Evolutionary conservation across 2,888 invertebrate species (phyloP).

Genomic region (Alsophila aescularia): DNA sequence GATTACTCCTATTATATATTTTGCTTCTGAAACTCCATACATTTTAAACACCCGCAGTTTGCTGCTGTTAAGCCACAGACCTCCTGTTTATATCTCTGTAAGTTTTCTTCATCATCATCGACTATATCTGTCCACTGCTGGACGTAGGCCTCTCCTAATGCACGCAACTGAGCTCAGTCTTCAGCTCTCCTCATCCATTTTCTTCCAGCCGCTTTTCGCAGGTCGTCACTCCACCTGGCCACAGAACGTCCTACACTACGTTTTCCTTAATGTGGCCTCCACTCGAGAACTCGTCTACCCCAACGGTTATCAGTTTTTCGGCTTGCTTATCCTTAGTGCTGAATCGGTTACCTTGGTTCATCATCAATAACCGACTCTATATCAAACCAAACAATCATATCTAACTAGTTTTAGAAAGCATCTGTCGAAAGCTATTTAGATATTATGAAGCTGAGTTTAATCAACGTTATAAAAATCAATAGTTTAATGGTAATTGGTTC

Average conservation of each 20-base stretch:
- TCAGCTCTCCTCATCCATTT: too few species aligned
- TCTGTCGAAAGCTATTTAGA: not conserved
- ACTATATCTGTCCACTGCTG: too few species aligned
- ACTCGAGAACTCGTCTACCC: too few species aligned
- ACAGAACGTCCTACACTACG: too few species aligned
- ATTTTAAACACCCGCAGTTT: conserved; percentile 13
- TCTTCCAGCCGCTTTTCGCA: too few species aligned
- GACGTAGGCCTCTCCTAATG: too few species aligned
- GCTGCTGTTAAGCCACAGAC: not conserved
- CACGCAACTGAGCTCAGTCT: too few species aligned
- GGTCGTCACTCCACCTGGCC: too few species aligned
- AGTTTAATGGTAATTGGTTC: not conserved
- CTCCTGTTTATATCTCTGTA: not conserved
- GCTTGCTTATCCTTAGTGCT: too few species aligned
- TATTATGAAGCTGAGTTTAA: not conserved
- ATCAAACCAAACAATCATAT: not conserved
- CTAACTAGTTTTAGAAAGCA: not conserved
- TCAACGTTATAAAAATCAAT: not conserved
- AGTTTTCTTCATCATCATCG: not conserved
- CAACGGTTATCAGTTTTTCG: too few species aligned
- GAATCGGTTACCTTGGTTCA: too few species aligned
- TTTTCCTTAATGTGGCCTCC: too few species aligned
- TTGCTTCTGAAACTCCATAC: conserved; percentile 41
- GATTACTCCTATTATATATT: conserved; percentile 48
- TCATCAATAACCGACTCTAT: not conserved